Evolutionary conservation across 2,797 vertebrate genomes (phyloP).

Genomic region (Clarias platycephalus): DNA sequence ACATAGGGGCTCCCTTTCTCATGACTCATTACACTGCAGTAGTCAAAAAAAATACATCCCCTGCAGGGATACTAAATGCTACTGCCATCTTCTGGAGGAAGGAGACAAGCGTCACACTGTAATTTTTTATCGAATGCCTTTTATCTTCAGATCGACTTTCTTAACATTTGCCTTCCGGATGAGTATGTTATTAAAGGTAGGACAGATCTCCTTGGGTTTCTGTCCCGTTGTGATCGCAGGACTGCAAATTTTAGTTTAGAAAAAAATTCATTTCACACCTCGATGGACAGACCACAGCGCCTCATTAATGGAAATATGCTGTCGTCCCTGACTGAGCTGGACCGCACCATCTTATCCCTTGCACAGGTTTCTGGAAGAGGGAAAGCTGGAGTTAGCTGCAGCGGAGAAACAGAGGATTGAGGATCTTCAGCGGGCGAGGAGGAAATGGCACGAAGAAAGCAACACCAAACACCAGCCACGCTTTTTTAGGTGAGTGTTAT

Average conservation of each 20-base stretch:
- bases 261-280: not conserved
- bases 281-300: not conserved
- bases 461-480: conserved; percentile 87
- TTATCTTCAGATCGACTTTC: not conserved
- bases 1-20: not conserved
- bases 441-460: conserved; percentile 92
- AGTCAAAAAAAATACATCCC: not conserved
- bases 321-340: not conserved
- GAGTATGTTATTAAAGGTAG: not conserved
- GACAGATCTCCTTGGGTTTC: not conserved
- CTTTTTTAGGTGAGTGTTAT: conserved; percentile 92
- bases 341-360: not conserved
- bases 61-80: not conserved
- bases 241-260: not conserved
- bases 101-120: not conserved
- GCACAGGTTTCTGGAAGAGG: conserved; percentile 90
- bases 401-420: conserved; percentile 95
- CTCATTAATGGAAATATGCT: not conserved
- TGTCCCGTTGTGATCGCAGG: not conserved
- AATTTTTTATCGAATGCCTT: not conserved
- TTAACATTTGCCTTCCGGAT: not conserved
- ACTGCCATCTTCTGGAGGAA: conserved; percentile 39
- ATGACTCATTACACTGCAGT: conserved; percentile 39
- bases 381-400: conserved; percentile 87
- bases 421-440: conserved; percentile 87